Base-by-base conservation (phyloP, 2,797 vertebrate species). In the Crax fasciolata region DNA sequence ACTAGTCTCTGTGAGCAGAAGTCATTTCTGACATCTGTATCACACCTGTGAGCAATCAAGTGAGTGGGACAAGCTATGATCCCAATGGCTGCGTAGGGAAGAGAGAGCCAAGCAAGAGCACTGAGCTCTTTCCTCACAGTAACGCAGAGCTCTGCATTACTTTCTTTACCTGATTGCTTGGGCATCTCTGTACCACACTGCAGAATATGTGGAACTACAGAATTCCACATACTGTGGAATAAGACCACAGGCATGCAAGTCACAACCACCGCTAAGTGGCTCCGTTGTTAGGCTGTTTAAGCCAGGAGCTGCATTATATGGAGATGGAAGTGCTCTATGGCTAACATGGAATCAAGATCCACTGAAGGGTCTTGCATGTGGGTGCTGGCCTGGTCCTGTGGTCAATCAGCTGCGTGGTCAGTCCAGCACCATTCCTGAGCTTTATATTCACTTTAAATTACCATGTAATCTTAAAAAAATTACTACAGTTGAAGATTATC, bases 341-440 rank as follows among this genome's bases (percentile, higher is more conserved):
- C 80, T 71, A 32, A 28, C 8, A 11, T 5, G 30, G 48, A 70
- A 20, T 35, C 44, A 35, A 51, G 78, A 44, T 16, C 43, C 25
- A 13, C 10, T 59, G 6, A 39, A 77, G 19, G 25, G 4, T 58
- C n/a, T 39, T 27, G 41, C 14, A 11, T 1, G 9, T 27, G 30
- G 46, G 70, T 80, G 10, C 48, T 63, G 62, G 7, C 58, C 84
- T 72, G 51, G 43, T 44, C 48, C 63, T 12, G 28, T 20, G 30
- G 32, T 44, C 8, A 71, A 39, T 6, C 12, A 76, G n/a, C n/a
- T 2, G 0, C 10, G 6, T 20, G 57, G 54, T 80, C 41, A 17
- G 30, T 35, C 43, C 68, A 65, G 44, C 57, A 74, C 41, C 38
- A 35, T 81, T 90, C 86, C 86, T 62, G 80, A 86, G 58, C 62